Conservation (phyloP, 2,113 vertebrate genomes). For the Phrynosoma blainvillii region DNA sequence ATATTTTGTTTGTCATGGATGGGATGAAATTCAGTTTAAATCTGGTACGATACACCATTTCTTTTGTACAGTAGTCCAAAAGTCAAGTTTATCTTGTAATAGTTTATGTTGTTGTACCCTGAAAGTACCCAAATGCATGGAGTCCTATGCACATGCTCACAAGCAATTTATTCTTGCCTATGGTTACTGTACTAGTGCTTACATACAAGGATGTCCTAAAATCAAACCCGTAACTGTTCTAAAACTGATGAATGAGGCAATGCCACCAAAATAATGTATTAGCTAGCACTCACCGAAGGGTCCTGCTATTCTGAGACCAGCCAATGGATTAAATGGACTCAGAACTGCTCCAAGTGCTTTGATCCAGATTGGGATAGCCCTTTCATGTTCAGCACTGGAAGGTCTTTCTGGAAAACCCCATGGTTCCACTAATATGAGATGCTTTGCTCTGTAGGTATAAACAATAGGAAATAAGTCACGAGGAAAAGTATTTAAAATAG, state of each 20-base stretch:
- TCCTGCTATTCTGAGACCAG: conserved; percentile 91
- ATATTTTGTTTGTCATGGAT: neutral
- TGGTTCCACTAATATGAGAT: conserved; percentile 93
- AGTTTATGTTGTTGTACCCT: neutral
- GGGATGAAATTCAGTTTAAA: neutral
- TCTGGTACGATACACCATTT: neutral
- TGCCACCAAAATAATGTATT: conserved; percentile 6
- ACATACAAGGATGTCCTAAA: neutral
- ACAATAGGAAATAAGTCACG: conserved; percentile 41
- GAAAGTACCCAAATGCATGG: neutral
- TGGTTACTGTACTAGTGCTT: neutral
- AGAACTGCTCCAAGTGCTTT: conserved; percentile 90
- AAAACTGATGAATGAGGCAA: neutral
- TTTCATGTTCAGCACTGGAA: conserved; percentile 81
- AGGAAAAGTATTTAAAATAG: conserved; percentile 13
- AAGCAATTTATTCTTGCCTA: neutral
- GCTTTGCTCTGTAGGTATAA: conserved; percentile 84
- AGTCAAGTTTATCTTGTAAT: neutral
- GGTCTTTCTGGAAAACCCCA: conserved; percentile 94
- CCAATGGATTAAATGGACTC: conserved; percentile 93
- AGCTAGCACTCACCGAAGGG: conserved; percentile 87
- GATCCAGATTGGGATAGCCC: conserved; percentile 93
- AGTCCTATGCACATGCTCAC: neutral
- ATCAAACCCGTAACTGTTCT: neutral
- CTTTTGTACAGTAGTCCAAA: neutral